Evolutionary conservation across 2,113 vertebrate species (phyloP).

Genomic region (Pseudorhombus dupliciocellatus): DNA sequence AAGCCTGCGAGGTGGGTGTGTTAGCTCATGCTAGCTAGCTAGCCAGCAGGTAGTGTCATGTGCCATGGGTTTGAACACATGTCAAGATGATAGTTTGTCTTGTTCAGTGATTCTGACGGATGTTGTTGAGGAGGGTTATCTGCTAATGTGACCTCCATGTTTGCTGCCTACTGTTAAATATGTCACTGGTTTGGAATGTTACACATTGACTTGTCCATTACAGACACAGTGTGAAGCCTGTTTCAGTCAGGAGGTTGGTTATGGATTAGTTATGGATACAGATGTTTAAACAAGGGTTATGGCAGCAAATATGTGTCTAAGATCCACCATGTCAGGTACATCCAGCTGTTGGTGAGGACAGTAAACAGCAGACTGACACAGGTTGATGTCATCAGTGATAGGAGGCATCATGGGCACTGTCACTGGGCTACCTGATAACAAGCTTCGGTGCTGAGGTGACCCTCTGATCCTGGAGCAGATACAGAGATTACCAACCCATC

Average conservation of each 20-base stretch:
- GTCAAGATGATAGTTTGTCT: background rate
- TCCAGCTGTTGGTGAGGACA: background rate
- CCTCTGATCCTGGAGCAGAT: background rate
- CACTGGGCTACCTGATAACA: background rate
- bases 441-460: background rate
- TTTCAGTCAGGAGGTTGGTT: background rate
- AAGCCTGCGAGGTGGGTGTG: background rate
- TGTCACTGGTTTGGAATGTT: background rate
- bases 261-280: background rate
- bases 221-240: background rate
- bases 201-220: background rate
- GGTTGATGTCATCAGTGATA: background rate
- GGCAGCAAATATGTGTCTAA: background rate
- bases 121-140: background rate
- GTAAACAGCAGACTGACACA: background rate
- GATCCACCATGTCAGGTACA: background rate
- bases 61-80: conserved; percentile 4
- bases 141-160: background rate
- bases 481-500: too few species aligned
- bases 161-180: background rate
- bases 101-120: background rate
- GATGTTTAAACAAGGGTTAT: background rate
- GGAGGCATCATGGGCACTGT: background rate
- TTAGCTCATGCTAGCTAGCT: conserved; percentile 3
- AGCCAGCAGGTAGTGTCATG: conserved; percentile 2